phyloP scores from a whole-genome alignment of 2,113 vertebrate genomes.

The Strigops habroptila region DNA sequence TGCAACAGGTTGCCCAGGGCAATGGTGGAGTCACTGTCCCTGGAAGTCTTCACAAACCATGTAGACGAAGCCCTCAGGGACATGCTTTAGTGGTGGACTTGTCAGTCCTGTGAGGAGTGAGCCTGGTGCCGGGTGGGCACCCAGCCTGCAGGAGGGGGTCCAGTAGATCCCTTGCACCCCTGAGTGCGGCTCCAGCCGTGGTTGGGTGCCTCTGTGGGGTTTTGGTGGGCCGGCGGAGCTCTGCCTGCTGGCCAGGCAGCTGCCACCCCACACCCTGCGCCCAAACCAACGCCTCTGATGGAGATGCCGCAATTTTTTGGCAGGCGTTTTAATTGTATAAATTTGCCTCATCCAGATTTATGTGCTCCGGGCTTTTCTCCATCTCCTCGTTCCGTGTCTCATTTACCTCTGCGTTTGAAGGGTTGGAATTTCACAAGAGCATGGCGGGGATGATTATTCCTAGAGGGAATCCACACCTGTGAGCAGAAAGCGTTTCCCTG shows the following conservation, averaged over 20 bases:
- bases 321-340: slow-evolving; percentile 37
- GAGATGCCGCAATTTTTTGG: slow-evolving; percentile 54
- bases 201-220: not conserved
- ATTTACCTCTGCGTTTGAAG: slow-evolving; percentile 47
- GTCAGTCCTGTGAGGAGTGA: not conserved
- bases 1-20: not conserved
- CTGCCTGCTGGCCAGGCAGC: not conserved
- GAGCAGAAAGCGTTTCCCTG: slow-evolving; percentile 36
- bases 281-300: slow-evolving; percentile 7
- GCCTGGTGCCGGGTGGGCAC: not conserved
- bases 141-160: not conserved
- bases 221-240: not conserved
- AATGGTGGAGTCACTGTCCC: not conserved
- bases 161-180: not conserved
- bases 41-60: not conserved
- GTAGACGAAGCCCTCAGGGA: not conserved
- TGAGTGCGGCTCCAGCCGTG: not conserved
- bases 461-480: slow-evolving; percentile 55
- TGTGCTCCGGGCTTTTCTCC: slow-evolving; percentile 50
- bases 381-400: slow-evolving; percentile 34
- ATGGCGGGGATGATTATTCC: slow-evolving; percentile 35
- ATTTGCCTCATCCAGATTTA: slow-evolving; percentile 58
- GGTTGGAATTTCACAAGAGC: slow-evolving; percentile 47
- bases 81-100: not conserved
- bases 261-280: slow-evolving; percentile 4